Conservation (phyloP, 2,797 vertebrate species). For the Eulemur albifrons region DNA sequence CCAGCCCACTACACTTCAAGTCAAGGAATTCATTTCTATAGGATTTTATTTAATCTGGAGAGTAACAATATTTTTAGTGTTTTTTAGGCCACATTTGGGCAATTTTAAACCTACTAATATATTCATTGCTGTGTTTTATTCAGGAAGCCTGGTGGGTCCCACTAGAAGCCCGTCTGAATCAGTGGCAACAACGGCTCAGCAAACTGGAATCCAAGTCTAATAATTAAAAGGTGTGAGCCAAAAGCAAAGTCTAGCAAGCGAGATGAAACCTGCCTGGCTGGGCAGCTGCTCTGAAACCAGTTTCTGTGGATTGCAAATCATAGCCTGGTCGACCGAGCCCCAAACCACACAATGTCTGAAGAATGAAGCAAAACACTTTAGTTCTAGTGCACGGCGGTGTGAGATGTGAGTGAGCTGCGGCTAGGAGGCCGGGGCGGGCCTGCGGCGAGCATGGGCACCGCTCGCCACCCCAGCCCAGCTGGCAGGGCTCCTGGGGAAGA, state of each 20-base stretch:
- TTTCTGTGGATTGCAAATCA: constrained; percentile 46
- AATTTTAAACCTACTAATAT: neutral
- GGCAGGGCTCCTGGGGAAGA: constrained; percentile 60
- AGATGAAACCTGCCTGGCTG: constrained; percentile 25
- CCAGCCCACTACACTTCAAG: fast-evolving
- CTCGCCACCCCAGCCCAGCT: constrained; percentile 6
- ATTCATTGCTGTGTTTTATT: neutral
- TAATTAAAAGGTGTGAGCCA: constrained; percentile 29
- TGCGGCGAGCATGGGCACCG: fast-evolving
- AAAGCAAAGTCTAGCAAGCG: neutral
- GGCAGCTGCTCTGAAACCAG: constrained; percentile 59
- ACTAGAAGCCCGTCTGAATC: neutral
- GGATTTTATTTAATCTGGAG: neutral
- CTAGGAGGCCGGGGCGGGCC: neutral
- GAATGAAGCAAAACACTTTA: constrained; percentile 30
- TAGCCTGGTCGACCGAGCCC: constrained; percentile 47
- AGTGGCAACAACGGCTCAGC: neutral
- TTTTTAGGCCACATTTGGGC: fast-evolving
- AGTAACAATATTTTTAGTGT: neutral
- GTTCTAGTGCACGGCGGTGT: neutral
- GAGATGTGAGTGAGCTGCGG: neutral
- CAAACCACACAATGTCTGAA: constrained; percentile 59
- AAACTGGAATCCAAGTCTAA: neutral
- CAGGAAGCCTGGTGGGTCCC: neutral
- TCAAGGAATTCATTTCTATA: neutral